Base-by-base conservation (phyloP, 2,888 invertebrate genomes). In the Phortica okadai region DNA sequence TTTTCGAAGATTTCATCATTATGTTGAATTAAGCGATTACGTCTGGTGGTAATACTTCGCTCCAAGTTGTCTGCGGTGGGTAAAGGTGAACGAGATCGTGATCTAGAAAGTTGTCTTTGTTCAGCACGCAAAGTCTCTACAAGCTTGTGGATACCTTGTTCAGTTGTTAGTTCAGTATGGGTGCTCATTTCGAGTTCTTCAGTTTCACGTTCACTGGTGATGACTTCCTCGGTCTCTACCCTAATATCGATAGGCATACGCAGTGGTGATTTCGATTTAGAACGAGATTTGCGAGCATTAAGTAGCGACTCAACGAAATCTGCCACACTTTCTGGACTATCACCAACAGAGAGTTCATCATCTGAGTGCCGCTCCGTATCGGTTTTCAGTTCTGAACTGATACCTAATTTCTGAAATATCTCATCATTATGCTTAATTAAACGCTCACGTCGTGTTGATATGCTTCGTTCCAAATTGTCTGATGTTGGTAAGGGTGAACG, bases 61-160 rank as follows among this genome's bases (percentile, higher is more conserved):
- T 80, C 77, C 5, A 89, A 80, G 42, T 89, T 89, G 10, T 82
- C 85, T 1, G 88, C 72, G 0, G 87, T 87, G 21, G 89, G 89
- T 67, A 89, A 64, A 0, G 89, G 89, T 0, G 88, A 88, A 0
- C 84, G 83, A 0, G 85, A 85, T 1, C 82, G 81, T 1, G 86
- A 86, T 5, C 82, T 79, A 3, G 83, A 82, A 21, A 74, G 78
- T 1, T 78, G 74, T 42, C 78, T 72, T 33, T 50, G 79, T 11
- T 81, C 73, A 1, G 59, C 58, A 1, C 78, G 75, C 21, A 80
- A 16, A 0, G 79, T 70, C 50, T 79, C 70, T 0, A 79, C 76
- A 16, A 81, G 44, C 11, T 59, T 16, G 8, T 59, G 21, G 3
- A 59, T 21, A 16, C 16, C 5, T 8, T 59, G 21, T 8, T 16